Evolutionary conservation across 2,113 vertebrate species (phyloP).

Genomic region (Chrysochloris asiatica): DNA sequence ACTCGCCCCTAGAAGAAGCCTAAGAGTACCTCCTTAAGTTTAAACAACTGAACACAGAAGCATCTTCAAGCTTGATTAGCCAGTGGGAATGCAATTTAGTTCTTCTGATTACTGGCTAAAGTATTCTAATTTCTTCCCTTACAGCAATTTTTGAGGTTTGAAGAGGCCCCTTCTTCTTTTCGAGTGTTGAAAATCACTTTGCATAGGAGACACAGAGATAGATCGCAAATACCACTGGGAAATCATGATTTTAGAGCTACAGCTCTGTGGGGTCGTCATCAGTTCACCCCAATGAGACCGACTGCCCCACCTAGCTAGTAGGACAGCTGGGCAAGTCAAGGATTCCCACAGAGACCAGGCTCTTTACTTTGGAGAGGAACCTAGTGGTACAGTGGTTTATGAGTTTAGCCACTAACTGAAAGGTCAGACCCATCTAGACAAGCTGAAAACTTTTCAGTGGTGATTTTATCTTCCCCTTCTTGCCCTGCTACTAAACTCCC

Average conservation of each 20-base stretch:
- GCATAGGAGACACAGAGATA: background rate
- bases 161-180: background rate
- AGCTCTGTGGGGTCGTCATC: background rate
- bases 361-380: background rate
- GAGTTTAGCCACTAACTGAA: too few relatives aligned
- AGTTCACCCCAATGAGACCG: background rate
- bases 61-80: background rate
- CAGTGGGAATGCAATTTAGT: background rate
- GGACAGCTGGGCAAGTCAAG: background rate
- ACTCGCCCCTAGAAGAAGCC: background rate
- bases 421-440: too few relatives aligned
- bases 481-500: too few relatives aligned
- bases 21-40: background rate
- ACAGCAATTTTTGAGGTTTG: background rate
- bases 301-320: background rate
- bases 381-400: background rate
- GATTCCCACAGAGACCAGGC: background rate
- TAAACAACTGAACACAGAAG: background rate
- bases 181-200: background rate
- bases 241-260: background rate
- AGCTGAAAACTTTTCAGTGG: too few relatives aligned
- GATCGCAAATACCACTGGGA: background rate
- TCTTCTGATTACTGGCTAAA: background rate
- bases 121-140: background rate
- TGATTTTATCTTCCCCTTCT: too few relatives aligned